Evolutionary conservation across 2,888 invertebrate species (phyloP).

Genomic region (Xestia ashworthii): DNA sequence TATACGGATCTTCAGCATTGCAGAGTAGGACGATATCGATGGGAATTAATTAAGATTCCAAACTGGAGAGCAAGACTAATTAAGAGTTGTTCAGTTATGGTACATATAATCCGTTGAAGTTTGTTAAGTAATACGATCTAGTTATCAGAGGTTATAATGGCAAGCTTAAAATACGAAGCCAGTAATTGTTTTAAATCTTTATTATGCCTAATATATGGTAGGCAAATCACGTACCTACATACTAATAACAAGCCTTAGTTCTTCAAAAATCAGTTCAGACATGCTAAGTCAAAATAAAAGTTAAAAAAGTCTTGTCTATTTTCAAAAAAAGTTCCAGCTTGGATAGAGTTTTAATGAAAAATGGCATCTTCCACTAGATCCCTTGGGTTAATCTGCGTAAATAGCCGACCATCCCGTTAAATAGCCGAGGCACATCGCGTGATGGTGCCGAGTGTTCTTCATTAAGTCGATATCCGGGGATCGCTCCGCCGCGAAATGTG

Average conservation of each 20-base stretch:
- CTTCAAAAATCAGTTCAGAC: slow-evolving; percentile 15
- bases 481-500: slow-evolving; percentile 67
- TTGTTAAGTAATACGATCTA: slow-evolving; percentile 25
- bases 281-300: slow-evolving; percentile 13
- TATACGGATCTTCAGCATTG: slow-evolving; percentile 44
- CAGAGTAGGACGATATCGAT: slow-evolving; percentile 39
- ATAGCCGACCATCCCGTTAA: slow-evolving; percentile 78
- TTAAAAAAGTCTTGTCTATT: slow-evolving; percentile 47
- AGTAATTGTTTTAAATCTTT: not conserved
- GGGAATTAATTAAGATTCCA: slow-evolving; percentile 51
- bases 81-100: slow-evolving; percentile 48
- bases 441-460: slow-evolving; percentile 79
- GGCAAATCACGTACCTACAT: not conserved
- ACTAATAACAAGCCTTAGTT: not conserved
- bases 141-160: slow-evolving; percentile 4
- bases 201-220: not conserved
- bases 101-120: slow-evolving; percentile 35
- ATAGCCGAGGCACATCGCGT: slow-evolving; percentile 75
- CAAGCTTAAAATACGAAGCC: not conserved
- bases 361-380: slow-evolving; percentile 74
- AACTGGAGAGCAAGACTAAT: slow-evolving; percentile 54
- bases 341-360: slow-evolving; percentile 77
- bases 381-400: slow-evolving; percentile 77
- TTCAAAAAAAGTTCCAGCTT: slow-evolving; percentile 68
- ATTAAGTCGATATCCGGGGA: slow-evolving; percentile 80